These are phyloP conservation scores for Aradophagus sp. DNA, from an alignment of 1,140 invertebrate species.

Conservation along the genomic window DNA sequence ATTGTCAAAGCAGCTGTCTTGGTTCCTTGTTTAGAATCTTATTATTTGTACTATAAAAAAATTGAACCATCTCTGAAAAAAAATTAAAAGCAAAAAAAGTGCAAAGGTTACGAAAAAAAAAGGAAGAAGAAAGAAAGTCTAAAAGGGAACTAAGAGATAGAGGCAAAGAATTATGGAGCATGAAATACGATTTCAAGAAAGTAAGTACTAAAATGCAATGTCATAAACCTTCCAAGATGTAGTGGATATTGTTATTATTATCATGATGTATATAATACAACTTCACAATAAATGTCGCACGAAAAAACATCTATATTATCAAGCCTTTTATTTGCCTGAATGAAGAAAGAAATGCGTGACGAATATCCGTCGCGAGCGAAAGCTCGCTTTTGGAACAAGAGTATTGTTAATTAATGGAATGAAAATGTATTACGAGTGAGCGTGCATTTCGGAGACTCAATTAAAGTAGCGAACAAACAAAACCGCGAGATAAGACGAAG, in stretches of 20 bases:
- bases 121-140: slow-evolving; percentile 5
- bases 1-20: too few species aligned
- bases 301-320: too few species aligned
- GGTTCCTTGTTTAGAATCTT: too few species aligned
- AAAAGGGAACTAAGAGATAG: slow-evolving; percentile 7
- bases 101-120: neutral
- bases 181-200: slow-evolving; percentile 39
- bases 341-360: too few species aligned
- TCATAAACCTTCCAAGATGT: slow-evolving; percentile 18
- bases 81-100: slow-evolving; percentile 19
- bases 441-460: neutral
- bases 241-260: slow-evolving; percentile 19
- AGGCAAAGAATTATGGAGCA: slow-evolving; percentile 17
- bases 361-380: neutral
- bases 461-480: too few species aligned
- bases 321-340: too few species aligned
- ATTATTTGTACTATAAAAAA: too few species aligned
- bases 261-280: slow-evolving; percentile 13
- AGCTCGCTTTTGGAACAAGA: neutral
- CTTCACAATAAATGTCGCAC: slow-evolving; percentile 20
- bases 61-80: too few species aligned
- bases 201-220: slow-evolving; percentile 25
- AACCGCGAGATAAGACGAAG: too few species aligned
- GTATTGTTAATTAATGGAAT: slow-evolving; percentile 1
- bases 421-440: slow-evolving; percentile 9